Evolutionary conservation across 1,140 invertebrate species (phyloP).

Genomic region (Apis laboriosa): DNA sequence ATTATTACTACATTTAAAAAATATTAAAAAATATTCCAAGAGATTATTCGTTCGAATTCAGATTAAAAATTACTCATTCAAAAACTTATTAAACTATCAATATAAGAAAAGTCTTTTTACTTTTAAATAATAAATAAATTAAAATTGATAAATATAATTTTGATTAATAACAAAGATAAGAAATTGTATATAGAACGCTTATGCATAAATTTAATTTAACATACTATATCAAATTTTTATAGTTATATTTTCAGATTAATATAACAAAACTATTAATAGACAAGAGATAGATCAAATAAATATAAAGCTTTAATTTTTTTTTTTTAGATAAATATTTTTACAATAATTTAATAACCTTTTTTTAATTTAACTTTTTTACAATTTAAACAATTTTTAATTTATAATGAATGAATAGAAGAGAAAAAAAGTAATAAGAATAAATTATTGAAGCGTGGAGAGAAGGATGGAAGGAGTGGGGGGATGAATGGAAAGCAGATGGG

Average conservation of each 20-base stretch:
- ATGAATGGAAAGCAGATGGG: neutral
- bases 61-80: neutral
- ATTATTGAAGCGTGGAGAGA: slow-evolving; percentile 6
- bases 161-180: neutral
- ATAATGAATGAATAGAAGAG: neutral
- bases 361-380: neutral
- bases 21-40: neutral
- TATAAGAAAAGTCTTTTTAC: neutral
- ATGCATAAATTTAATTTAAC: too few relatives aligned
- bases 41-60: neutral
- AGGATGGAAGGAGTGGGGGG: neutral
- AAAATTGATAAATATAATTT: neutral
- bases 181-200: neutral
- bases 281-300: too few relatives aligned
- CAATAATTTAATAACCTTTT: neutral
- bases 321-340: neutral
- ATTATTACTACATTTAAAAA: neutral
- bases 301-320: too few relatives aligned
- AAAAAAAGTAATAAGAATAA: slow-evolving; percentile 12
- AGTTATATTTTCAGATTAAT: too few relatives aligned
- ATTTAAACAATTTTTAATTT: neutral
- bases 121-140: neutral
- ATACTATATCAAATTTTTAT: too few relatives aligned
- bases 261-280: too few relatives aligned
- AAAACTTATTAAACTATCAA: too few relatives aligned